Evolutionary conservation across 2,797 vertebrate genomes (phyloP).

Genomic region (Mastacembelus armatus): DNA sequence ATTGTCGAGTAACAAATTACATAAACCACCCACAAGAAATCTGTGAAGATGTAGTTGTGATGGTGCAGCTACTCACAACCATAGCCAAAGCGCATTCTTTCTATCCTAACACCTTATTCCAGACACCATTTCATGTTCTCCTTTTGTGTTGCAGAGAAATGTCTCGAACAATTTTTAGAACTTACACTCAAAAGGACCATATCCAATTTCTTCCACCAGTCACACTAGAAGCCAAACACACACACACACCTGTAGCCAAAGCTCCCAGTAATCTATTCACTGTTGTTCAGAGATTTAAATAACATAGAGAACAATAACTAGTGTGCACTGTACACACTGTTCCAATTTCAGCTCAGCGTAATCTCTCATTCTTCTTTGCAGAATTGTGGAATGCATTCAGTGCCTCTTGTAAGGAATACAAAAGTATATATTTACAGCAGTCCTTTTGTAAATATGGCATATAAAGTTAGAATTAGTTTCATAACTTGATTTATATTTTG

Average conservation of each 20-base stretch:
- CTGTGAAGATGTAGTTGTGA: conserved; percentile 73
- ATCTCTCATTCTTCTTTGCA: conserved; percentile 60
- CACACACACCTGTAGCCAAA: conserved; percentile 75
- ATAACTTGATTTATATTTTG: conserved; percentile 2
- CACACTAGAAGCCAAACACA: conserved; percentile 63
- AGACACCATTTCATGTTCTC: conserved; percentile 56
- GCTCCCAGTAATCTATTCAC: conserved; percentile 65
- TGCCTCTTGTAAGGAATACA: conserved; percentile 39
- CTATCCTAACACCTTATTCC: conserved; percentile 45
- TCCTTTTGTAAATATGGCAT: conserved; percentile 24
- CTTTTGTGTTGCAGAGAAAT: conserved; percentile 56
- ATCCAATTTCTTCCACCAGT: conserved; percentile 77
- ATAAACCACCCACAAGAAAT: conserved; percentile 77
- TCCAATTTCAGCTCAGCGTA: conserved; percentile 62
- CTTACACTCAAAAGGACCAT: conserved; percentile 59
- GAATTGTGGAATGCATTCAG: conserved; percentile 57
- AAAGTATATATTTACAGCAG: conserved; percentile 38
- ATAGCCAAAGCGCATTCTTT: conserved; percentile 40
- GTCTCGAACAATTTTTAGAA: conserved; percentile 66
- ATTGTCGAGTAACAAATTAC: conserved; percentile 68
- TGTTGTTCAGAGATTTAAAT: conserved; percentile 80
- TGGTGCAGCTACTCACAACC: conserved; percentile 52
- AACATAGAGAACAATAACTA: conserved; percentile 75
- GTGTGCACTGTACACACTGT: conserved; percentile 51
- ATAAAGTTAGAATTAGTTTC: conserved; percentile 26